phyloP scores from a whole-genome alignment of 2,113 vertebrate genomes.

The Gadus macrocephalus region DNA sequence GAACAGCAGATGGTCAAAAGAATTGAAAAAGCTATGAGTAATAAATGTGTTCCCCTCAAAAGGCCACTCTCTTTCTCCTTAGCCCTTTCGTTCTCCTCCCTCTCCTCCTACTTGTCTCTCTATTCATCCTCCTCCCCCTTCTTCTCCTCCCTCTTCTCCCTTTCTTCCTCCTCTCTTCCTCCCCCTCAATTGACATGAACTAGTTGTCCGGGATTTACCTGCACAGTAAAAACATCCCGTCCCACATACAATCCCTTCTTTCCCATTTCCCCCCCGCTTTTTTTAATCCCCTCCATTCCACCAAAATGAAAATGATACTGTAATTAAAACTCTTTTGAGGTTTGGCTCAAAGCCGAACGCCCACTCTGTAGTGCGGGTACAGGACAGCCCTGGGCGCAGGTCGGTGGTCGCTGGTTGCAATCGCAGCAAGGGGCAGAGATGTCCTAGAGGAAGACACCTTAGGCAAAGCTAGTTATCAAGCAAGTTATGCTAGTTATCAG shows the following conservation, averaged over 20 bases:
- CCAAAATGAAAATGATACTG: no score
- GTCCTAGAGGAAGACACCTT: no score
- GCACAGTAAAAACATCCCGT: not conserved
- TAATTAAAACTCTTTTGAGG: no score
- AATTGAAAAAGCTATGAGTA: slow-evolving; percentile 50
- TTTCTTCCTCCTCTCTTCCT: not conserved
- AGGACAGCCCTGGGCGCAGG: no score
- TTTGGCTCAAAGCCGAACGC: no score
- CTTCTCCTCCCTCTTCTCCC: not conserved
- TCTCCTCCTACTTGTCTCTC: slow-evolving; percentile 18
- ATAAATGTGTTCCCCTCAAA: slow-evolving; percentile 60
- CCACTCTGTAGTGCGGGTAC: no score
- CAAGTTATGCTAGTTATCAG: no score
- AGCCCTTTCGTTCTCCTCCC: slow-evolving; percentile 6
- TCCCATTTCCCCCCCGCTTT: no score
- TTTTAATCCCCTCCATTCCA: no score
- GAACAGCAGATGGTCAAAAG: slow-evolving; percentile 66
- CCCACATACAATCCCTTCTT: not conserved
- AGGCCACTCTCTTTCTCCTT: slow-evolving; percentile 37
- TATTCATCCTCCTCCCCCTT: not conserved
- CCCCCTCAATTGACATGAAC: not conserved
- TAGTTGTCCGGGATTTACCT: not conserved
- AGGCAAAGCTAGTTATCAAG: no score
- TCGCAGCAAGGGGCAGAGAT: no score
- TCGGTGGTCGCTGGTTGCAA: no score